Conservation (phyloP, 2,113 vertebrate species). For the Spermophilus dauricus region DNA sequence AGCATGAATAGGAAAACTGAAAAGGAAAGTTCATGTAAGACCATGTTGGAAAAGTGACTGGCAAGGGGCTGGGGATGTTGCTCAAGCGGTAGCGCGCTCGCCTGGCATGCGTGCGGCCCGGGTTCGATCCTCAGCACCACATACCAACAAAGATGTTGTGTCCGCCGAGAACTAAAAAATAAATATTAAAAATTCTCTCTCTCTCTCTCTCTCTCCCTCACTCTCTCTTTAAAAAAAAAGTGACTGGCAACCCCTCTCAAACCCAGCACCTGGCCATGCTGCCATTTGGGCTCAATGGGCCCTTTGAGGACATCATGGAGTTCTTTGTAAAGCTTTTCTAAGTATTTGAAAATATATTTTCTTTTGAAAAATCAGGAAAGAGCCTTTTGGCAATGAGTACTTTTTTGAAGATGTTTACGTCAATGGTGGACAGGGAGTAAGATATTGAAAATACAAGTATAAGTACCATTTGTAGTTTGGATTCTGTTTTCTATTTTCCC, state of each 20-base stretch:
- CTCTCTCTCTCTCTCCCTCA: too few species aligned
- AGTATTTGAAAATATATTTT: conserved; percentile 67
- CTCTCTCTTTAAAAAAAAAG: too few species aligned
- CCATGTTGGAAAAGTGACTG: not conserved
- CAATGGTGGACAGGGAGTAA: conserved; percentile 36
- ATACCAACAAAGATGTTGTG: too few species aligned
- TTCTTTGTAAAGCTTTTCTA: conserved; percentile 64
- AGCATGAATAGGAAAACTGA: not conserved
- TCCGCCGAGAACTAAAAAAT: too few species aligned
- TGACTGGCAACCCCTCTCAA: too few species aligned
- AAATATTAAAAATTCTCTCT: too few species aligned
- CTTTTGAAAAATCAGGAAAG: conserved; percentile 67
- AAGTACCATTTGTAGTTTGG: not conserved
- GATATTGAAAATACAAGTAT: not conserved
- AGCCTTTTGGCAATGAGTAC: conserved; percentile 72
- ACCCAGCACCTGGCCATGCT: not conserved
- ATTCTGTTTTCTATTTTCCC: not conserved
- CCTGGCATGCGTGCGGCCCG: too few species aligned
- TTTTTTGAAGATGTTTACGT: conserved; percentile 69
- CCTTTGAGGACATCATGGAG: conserved; percentile 30
- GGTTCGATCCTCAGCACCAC: too few species aligned
- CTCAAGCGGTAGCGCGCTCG: too few species aligned
- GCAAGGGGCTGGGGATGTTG: too few species aligned
- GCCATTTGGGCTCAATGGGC: not conserved
- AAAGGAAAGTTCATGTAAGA: not conserved